Base-by-base conservation (phyloP, 2,888 invertebrate genomes). In the Atherix ibis region DNA sequence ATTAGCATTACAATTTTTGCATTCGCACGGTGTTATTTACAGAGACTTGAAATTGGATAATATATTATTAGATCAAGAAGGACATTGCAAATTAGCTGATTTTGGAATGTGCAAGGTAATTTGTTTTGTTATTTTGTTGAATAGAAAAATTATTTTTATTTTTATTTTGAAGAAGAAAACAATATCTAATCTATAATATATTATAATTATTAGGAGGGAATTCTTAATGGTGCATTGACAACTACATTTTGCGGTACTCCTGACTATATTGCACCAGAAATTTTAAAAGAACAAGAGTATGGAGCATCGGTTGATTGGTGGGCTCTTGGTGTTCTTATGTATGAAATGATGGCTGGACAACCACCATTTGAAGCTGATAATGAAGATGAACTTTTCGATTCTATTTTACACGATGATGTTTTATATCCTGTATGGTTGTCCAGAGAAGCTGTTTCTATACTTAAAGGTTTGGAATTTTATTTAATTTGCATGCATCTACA, bases 291-390 rank as follows among this genome's bases (percentile, higher is more conserved):
- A 64, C 69, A 87, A 50, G 85, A 94, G 54, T 87, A 87, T 55
- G 85, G 85, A 0, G 79, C 83, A 19, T 81, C 82, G 41, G 87
- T 88, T 38, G 87, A 87, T 64, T 87, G 87, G 87, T 97, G 95
- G 95, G 95, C 95, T 41, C 69, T 97, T 44, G 97, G 95, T 33
- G 95, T 97, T 39, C 71, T 95, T 29, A 85, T 95, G 85, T 97
- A 97, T 64, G 95, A 97, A 71, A 97, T 97, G 95, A 83, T 95
- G 87, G 95, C 94, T 2, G 95, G 97, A 0, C 97, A 98, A 63
- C 97, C 97, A 38, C 97, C 97, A 10, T 98, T 98, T 65, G 97
- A 98, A 68, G 97, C 97, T 4, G 97, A 98, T 65, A 97, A 97
- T 66, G 98, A 98, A 65, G 97, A 98, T 62, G 97, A 98, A 62